Conservation (phyloP, 2,888 invertebrate genomes). For the Drosophila kuntzei region DNA sequence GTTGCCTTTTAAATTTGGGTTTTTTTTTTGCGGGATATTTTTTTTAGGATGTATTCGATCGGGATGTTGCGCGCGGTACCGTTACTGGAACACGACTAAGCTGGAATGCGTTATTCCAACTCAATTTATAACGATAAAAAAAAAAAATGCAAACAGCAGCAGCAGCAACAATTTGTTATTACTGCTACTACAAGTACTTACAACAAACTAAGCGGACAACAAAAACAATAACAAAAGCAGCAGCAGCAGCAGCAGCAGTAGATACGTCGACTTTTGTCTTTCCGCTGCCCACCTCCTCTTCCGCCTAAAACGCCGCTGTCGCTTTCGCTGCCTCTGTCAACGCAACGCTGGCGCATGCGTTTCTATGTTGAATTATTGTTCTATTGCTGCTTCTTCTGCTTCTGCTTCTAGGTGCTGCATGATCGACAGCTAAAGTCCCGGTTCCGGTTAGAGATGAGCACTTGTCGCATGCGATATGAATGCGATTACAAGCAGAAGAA, state of each 20-base stretch:
- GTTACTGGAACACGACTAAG: slow-evolving; percentile 85
- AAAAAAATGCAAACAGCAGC: slow-evolving; percentile 18
- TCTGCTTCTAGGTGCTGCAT: slow-evolving; percentile 30
- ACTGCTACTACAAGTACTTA: slow-evolving; percentile 21
- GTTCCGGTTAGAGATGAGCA: slow-evolving; percentile 46
- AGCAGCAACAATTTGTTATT: slow-evolving; percentile 20
- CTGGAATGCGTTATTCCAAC: slow-evolving; percentile 80
- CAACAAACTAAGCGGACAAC: slow-evolving; percentile 23
- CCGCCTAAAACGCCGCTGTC: slow-evolving; percentile 32
- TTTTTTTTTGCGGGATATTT: neutral
- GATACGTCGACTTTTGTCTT: slow-evolving; percentile 24
- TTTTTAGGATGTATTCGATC: slow-evolving; percentile 1
- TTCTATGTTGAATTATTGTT: slow-evolving; percentile 6
- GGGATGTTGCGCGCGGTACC: slow-evolving; percentile 75
- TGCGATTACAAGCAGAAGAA: too few relatives aligned
- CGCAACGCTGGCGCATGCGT: slow-evolving; percentile 35
- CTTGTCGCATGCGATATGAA: slow-evolving; percentile 12
- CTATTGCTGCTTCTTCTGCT: slow-evolving; percentile 20
- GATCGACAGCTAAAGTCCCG: slow-evolving; percentile 50
- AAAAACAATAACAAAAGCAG: slow-evolving; percentile 28
- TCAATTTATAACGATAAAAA: slow-evolving; percentile 84
- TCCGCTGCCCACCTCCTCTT: slow-evolving; percentile 18
- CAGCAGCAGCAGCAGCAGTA: slow-evolving; percentile 2
- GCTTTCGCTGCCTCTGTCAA: slow-evolving; percentile 23
- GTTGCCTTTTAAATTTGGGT: slow-evolving; percentile 13